Conservation (phyloP, 2,113 vertebrate species). For the Amia ocellicauda region DNA sequence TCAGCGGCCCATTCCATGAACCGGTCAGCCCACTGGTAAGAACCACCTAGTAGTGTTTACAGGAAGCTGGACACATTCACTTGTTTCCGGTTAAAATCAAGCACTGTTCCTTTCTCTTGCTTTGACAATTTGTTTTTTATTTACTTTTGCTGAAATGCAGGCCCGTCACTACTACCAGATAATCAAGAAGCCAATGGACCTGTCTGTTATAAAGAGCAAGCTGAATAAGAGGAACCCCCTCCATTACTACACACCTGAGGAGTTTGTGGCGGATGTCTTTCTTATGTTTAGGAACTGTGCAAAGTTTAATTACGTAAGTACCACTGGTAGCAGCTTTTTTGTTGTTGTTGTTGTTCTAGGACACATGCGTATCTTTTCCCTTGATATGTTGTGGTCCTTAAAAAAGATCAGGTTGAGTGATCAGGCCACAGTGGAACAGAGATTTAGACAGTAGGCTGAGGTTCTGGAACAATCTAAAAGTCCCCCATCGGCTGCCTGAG, state of each 20-base stretch:
- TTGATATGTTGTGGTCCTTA: not conserved
- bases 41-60: too few species aligned
- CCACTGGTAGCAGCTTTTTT: too few species aligned
- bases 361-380: too few species aligned
- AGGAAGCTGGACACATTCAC: too few species aligned
- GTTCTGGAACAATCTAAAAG: too few species aligned
- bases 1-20: conserved; percentile 94
- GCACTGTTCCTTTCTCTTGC: too few species aligned
- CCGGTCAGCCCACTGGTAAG: conserved; percentile 94
- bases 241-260: conserved; percentile 77
- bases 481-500: too few species aligned
- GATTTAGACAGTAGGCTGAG: too few species aligned
- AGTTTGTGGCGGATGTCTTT: conserved; percentile 86
- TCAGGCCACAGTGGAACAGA: too few species aligned
- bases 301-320: conserved; percentile 96
- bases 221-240: conserved; percentile 75
- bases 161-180: conserved; percentile 98
- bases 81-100: too few species aligned
- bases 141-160: conserved; percentile 51
- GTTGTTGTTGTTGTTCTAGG: too few species aligned
- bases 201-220: conserved; percentile 83
- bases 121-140: too few species aligned
- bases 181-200: conserved; percentile 97
- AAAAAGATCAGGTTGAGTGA: not conserved
- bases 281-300: conserved; percentile 98